Base-by-base conservation (phyloP, 2,797 vertebrate genomes). In the Rhinophrynus dorsalis region DNA sequence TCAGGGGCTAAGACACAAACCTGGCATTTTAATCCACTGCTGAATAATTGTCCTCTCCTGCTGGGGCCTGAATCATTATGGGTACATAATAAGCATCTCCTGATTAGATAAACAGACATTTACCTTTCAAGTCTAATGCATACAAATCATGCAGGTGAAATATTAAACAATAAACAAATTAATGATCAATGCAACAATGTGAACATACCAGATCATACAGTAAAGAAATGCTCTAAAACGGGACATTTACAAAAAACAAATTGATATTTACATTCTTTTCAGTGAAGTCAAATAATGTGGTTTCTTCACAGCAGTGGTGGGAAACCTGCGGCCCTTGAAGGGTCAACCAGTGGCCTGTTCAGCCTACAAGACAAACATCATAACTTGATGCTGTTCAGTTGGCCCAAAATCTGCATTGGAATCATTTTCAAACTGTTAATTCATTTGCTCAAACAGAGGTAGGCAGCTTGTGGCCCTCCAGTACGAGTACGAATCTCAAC, bases 241-340 rank as follows among this genome's bases (percentile, higher is more conserved):
- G 11, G 24, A 27, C 4, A 27, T 27, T 27, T n/a, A 51, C 24
- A 29, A 51, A 15, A 51, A 51, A 48, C 20, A 51, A 51, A 27
- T 51, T 51, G 47, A 51, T 51, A 51, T 51, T 51, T 51, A 51
- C 47, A 51, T 51, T 26, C n/a, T 27, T 26, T 51, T 51, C 47
- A 27, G 12, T 51, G 47, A 51, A 51, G 47, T 51, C 47, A 51
- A 51, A 51, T 51, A 26, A 48, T 48, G 45, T 48, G 45, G 45
- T 48, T 48, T 24, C 45, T 48, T 48, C 45, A 51, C 47, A 51
- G 23, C 24, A 51, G 47, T 51, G 47, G 47, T 51, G 47, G 47
- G 47, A 26, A 51, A 51, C 47, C 47, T 51, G 47, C 47, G 24
- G 47, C 47, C 47, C 47, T 51, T 51, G 47, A 51, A 51, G 47